Percentiles rank a stretch among this genome's conserved stretches.
phyloP scores from a whole-genome alignment of 2,888 invertebrate species.

The Epirrhoe tristata region DNA sequence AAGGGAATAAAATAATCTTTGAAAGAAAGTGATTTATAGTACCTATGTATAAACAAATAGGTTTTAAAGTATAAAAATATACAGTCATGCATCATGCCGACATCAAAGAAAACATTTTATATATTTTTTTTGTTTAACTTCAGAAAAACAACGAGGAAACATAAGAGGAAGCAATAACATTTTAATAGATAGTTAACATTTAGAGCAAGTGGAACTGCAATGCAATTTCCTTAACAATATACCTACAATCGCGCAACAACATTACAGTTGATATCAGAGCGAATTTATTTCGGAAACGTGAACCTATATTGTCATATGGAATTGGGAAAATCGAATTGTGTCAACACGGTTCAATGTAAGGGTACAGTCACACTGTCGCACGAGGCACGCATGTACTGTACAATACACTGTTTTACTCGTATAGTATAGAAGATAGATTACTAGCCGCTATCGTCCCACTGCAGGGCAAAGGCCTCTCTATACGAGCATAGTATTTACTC shows the following conservation, averaged over 20 bases:
- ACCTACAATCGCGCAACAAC: conserved; percentile 37
- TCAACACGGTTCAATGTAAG: conserved; percentile 58
- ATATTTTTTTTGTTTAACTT: neutral
- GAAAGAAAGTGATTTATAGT: too few relatives aligned
- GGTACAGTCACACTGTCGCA: conserved; percentile 10
- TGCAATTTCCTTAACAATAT: conserved; percentile 32
- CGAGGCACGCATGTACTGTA: too few relatives aligned
- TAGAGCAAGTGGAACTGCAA: conserved; percentile 25
- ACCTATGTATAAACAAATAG: too few relatives aligned
- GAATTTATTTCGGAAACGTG: conserved; percentile 64
- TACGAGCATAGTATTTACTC: too few relatives aligned
- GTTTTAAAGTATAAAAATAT: too few relatives aligned
- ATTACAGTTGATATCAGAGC: conserved; percentile 37
- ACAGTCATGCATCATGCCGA: too few relatives aligned
- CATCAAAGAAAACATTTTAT: too few relatives aligned
- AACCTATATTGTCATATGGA: conserved; percentile 63
- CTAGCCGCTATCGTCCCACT: too few relatives aligned
- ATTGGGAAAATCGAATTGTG: conserved; percentile 74
- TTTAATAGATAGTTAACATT: conserved; percentile 27
- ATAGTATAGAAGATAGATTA: too few relatives aligned
- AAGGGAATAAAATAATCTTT: too few relatives aligned
- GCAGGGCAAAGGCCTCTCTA: too few relatives aligned
- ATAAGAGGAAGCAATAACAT: conserved; percentile 21
- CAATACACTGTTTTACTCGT: too few relatives aligned
- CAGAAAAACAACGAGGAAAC: conserved; percentile 7